These are phyloP conservation scores for Chymomyza procnemis DNA, from an alignment of 2,888 invertebrate genomes.

Conservation along the genomic window DNA sequence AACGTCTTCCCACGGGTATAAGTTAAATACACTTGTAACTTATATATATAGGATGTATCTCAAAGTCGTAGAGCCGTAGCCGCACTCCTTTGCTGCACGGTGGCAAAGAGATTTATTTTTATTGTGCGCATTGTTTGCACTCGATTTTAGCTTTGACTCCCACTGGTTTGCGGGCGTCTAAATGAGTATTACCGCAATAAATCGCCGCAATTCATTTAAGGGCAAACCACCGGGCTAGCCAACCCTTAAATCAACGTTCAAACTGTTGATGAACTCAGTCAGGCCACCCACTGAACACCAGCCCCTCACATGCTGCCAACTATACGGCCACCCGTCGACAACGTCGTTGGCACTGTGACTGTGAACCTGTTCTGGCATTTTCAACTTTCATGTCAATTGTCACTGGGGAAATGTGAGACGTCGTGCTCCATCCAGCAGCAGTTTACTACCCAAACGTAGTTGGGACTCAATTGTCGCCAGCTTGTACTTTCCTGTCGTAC, in stretches of 20 bases:
- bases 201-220: constrained; percentile 73
- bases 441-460: neutral
- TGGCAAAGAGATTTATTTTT: constrained; percentile 64
- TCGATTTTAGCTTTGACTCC: constrained; percentile 44
- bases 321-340: constrained; percentile 29
- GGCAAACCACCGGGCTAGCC: constrained; percentile 28
- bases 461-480: constrained; percentile 43
- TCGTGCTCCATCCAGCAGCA: constrained; percentile 16
- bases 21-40: constrained; percentile 53
- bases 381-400: constrained; percentile 60
- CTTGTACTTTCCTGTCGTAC: constrained; percentile 58
- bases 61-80: constrained; percentile 8
- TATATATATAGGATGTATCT: constrained; percentile 1
- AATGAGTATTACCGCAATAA: constrained; percentile 75
- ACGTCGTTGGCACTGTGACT: constrained; percentile 41
- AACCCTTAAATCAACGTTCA: constrained; percentile 28
- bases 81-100: constrained; percentile 4
- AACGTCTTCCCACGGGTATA: constrained; percentile 67
- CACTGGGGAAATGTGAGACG: constrained; percentile 52
- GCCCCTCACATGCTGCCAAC: no score
- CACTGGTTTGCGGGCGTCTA: constrained; percentile 49
- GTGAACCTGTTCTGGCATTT: constrained; percentile 66
- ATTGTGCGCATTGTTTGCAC: constrained; percentile 70
- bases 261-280: constrained; percentile 60
- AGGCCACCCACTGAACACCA: constrained; percentile 12